Conservation (phyloP, 2,888 invertebrate species). For the Macrophya alboannulata region DNA sequence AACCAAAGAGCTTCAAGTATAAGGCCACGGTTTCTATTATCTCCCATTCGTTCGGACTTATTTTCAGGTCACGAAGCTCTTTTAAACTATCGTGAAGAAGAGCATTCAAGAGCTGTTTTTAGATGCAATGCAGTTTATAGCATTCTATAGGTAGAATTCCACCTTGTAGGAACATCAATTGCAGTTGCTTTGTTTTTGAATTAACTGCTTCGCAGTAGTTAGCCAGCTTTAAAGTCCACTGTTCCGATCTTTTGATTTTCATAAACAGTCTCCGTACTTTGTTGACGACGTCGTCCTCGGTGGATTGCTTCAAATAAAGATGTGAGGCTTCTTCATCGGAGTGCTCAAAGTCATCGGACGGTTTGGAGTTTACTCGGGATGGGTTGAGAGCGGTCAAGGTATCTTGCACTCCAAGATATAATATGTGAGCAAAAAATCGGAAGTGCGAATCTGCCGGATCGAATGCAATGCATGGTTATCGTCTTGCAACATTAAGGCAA, state of each 20-base stretch:
- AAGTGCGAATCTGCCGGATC: constrained; percentile 55
- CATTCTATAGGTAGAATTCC: constrained; percentile 57
- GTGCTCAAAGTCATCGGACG: background rate
- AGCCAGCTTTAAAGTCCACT: constrained; percentile 14
- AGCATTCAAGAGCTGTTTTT: constrained; percentile 56
- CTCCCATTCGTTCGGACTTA: constrained; percentile 55
- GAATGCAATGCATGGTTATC: constrained; percentile 49
- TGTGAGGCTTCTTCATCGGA: constrained; percentile 14
- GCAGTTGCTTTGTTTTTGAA: background rate
- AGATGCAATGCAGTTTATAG: constrained; percentile 54
- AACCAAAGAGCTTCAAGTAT: constrained; percentile 57
- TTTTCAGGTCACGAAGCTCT: constrained; percentile 53
- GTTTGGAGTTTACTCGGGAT: background rate
- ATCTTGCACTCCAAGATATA: constrained; percentile 58
- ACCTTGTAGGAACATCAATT: constrained; percentile 56
- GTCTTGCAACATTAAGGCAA: constrained; percentile 41
- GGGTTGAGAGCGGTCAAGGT: constrained; percentile 43
- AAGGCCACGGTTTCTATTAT: constrained; percentile 49
- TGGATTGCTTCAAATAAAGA: background rate
- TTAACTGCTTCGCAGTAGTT: constrained; percentile 23
- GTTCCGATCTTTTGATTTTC: constrained; percentile 26
- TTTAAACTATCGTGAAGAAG: constrained; percentile 52
- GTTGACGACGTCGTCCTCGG: constrained; percentile 35
- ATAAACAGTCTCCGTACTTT: constrained; percentile 54
- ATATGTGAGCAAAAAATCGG: constrained; percentile 56